Conservation (phyloP, 2,888 invertebrate species). For the Acanthopleura granulata region DNA sequence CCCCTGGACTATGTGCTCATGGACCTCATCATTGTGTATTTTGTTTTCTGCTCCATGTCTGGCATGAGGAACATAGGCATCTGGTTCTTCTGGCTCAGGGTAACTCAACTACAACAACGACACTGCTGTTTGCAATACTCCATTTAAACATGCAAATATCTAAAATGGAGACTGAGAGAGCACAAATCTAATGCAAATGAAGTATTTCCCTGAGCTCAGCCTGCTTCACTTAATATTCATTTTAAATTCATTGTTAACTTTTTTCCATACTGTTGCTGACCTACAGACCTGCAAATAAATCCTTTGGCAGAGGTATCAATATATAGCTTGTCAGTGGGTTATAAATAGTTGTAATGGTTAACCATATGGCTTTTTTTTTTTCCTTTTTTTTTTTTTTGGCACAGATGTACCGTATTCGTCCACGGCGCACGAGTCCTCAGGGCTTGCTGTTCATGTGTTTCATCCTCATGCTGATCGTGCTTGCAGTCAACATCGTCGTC, state of each 20-base stretch:
- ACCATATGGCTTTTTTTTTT: neutral
- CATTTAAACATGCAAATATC: too few relatives aligned
- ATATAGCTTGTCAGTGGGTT: too few relatives aligned
- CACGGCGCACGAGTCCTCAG: constrained; percentile 67
- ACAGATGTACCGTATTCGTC: constrained; percentile 69
- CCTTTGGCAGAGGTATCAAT: too few relatives aligned
- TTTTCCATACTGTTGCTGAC: too few relatives aligned
- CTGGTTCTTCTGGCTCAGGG: constrained; percentile 69
- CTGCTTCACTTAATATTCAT: too few relatives aligned
- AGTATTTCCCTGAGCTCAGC: too few relatives aligned
- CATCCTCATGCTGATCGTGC: constrained; percentile 67
- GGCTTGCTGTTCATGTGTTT: constrained; percentile 69
- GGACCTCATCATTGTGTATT: constrained; percentile 62
- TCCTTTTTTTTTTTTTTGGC: neutral
- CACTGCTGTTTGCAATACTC: neutral
- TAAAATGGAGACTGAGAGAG: too few relatives aligned
- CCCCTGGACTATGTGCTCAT: constrained; percentile 70
- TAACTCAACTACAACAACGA: constrained; percentile 36
- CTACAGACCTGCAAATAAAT: too few relatives aligned
- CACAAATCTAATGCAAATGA: too few relatives aligned
- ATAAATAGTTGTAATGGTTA: too few relatives aligned
- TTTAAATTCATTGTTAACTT: too few relatives aligned
- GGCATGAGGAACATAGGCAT: constrained; percentile 69
- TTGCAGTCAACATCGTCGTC: constrained; percentile 69
- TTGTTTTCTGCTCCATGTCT: constrained; percentile 69